A percentile compares a stretch with the other conserved stretches of the same genome.
Evolutionary conservation across 2,113 vertebrate species (phyloP).

Genomic region (Scomber japonicus): DNA sequence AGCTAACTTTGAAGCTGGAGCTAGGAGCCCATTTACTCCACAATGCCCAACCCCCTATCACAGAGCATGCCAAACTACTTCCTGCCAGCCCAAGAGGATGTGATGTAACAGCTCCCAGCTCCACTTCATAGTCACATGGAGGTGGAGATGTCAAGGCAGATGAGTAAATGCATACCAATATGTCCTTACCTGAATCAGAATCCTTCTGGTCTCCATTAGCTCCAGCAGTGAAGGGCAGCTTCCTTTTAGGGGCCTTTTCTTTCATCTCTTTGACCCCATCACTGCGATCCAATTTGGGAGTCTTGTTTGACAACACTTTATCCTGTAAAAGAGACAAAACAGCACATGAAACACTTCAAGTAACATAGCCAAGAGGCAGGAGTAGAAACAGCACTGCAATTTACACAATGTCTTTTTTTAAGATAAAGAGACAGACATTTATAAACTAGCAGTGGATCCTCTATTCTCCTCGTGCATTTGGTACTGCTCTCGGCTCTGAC

Average conservation of each 20-base stretch:
- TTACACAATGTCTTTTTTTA: background rate
- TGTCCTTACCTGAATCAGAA: constrained; percentile 93
- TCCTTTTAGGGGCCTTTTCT: constrained; percentile 96
- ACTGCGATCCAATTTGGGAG: constrained; percentile 96
- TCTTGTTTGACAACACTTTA: constrained; percentile 99
- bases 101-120: constrained; percentile 35
- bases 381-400: background rate
- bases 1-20: constrained; percentile 23
- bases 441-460: constrained; percentile 1
- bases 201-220: constrained; percentile 99
- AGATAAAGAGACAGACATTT: background rate
- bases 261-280: constrained; percentile 99
- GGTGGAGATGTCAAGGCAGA: constrained; percentile 7
- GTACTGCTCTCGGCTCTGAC: constrained; percentile 28
- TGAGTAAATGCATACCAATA: background rate
- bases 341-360: constrained; percentile 3
- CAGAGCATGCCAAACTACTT: constrained; percentile 42
- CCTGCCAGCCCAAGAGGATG: constrained; percentile 49
- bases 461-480: constrained; percentile 15
- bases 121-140: constrained; percentile 23
- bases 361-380: background rate
- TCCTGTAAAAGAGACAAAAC: constrained; percentile 85
- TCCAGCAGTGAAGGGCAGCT: constrained; percentile 97
- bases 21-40: constrained; percentile 26
- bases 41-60: constrained; percentile 26